Evolutionary conservation across 1,140 invertebrate genomes (phyloP).

Genomic region (Heliothis subflexa): DNA sequence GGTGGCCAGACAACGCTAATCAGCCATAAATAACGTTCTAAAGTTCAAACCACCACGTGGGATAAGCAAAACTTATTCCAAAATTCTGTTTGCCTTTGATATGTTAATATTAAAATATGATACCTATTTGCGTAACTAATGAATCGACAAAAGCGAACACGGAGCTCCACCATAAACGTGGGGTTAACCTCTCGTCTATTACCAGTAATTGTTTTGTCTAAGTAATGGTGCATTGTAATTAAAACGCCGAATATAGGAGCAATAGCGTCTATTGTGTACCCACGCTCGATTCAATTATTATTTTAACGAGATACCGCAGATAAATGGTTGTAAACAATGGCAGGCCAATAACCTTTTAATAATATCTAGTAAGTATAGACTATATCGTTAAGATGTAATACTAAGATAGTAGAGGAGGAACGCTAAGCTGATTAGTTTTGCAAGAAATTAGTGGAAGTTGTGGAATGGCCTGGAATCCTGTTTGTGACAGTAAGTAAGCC

Average conservation of each 20-base stretch:
- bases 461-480: background rate
- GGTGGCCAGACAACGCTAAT: background rate
- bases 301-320: slow-evolving; percentile 48
- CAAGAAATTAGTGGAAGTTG: background rate
- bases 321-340: slow-evolving; percentile 50
- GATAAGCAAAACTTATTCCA: background rate
- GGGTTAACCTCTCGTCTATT: slow-evolving; percentile 13
- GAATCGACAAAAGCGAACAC: background rate
- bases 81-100: slow-evolving; percentile 15
- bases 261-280: slow-evolving; percentile 41
- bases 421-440: background rate
- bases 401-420: slow-evolving; percentile 1
- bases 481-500: background rate
- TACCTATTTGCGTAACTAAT: slow-evolving; percentile 21
- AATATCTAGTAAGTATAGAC: slow-evolving; percentile 18
- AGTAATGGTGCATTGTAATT: slow-evolving; percentile 23
- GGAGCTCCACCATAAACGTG: slow-evolving; percentile 1
- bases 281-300: slow-evolving; percentile 57
- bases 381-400: slow-evolving; percentile 20
- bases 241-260: slow-evolving; percentile 33
- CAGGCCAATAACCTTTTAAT: slow-evolving; percentile 54
- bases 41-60: background rate
- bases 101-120: slow-evolving; percentile 30
- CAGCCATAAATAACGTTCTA: background rate
- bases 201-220: slow-evolving; percentile 33